A percentile compares a stretch with the other conserved stretches of the same genome.
Conservation (phyloP, 2,797 vertebrate genomes). For the Anableps anableps region DNA sequence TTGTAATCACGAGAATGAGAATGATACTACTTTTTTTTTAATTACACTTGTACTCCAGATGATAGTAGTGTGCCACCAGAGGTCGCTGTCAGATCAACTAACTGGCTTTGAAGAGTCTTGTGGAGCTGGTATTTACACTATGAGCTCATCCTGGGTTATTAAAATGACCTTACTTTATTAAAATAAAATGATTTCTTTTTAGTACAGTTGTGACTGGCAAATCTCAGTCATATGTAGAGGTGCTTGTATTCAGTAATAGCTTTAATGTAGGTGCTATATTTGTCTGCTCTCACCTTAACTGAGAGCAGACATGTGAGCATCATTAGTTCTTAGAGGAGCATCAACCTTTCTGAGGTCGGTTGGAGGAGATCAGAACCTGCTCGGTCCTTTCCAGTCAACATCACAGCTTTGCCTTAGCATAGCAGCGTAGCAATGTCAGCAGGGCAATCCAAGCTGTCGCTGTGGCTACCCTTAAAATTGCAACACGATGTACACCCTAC, state of each 20-base stretch:
- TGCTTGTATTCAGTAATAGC: not conserved
- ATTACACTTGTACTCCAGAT: not conserved
- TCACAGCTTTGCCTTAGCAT: constrained; percentile 17
- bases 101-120: constrained; percentile 25
- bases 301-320: constrained; percentile 37
- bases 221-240: not conserved
- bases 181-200: constrained; percentile 6
- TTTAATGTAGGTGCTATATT: constrained; percentile 18
- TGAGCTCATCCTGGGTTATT: constrained; percentile 43
- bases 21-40: not conserved
- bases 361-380: constrained; percentile 22
- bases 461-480: constrained; percentile 63
- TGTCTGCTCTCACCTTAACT: constrained; percentile 40
- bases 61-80: constrained; percentile 62
- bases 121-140: constrained; percentile 53
- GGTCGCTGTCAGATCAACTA: constrained; percentile 50
- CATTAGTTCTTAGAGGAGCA: constrained; percentile 29
- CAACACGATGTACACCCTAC: constrained; percentile 44
- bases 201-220: not conserved
- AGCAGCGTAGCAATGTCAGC: constrained; percentile 52
- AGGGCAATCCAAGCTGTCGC: constrained; percentile 60
- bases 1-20: too few species aligned
- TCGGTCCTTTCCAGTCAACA: constrained; percentile 16
- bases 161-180: constrained; percentile 7
- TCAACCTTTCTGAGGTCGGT: constrained; percentile 22